Evolutionary conservation across 2,888 invertebrate genomes (phyloP).

Genomic region (Apodemia zela): DNA sequence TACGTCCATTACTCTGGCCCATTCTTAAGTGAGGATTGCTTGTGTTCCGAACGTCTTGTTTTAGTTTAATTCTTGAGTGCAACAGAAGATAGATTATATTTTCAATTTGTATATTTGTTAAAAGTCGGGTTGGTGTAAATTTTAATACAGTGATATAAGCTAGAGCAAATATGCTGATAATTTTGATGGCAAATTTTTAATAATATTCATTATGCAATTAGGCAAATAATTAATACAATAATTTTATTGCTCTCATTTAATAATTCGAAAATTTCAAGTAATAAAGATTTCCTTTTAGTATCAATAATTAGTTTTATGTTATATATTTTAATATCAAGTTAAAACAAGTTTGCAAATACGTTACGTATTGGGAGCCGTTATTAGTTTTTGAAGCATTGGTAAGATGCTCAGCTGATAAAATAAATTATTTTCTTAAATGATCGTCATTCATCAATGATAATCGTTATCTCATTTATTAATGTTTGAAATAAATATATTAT

Average conservation of each 20-base stretch:
- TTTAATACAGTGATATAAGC: no score
- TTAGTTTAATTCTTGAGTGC: no score
- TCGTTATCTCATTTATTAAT: not conserved
- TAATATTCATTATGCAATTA: not conserved
- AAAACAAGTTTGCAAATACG: slow-evolving; percentile 1
- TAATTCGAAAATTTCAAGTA: not conserved
- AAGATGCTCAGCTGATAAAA: not conserved
- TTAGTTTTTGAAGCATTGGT: not conserved
- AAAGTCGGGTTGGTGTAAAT: no score
- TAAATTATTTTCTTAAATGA: slow-evolving; percentile 8
- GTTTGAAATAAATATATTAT: not conserved
- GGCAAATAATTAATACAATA: no score
- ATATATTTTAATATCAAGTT: not conserved
- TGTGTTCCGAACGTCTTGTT: no score
- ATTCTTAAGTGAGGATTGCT: no score
- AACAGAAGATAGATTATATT: no score
- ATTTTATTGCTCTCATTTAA: not conserved
- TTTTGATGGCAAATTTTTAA: not conserved
- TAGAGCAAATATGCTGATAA: no score
- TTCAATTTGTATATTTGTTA: no score
- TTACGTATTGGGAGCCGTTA: not conserved
- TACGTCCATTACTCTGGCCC: no score
- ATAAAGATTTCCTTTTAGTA: not conserved
- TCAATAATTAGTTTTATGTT: not conserved
- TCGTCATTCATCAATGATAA: slow-evolving; percentile 1